Evolutionary conservation across 2,797 vertebrate species (phyloP).

Genomic region (Lophotriccus pileatus): DNA sequence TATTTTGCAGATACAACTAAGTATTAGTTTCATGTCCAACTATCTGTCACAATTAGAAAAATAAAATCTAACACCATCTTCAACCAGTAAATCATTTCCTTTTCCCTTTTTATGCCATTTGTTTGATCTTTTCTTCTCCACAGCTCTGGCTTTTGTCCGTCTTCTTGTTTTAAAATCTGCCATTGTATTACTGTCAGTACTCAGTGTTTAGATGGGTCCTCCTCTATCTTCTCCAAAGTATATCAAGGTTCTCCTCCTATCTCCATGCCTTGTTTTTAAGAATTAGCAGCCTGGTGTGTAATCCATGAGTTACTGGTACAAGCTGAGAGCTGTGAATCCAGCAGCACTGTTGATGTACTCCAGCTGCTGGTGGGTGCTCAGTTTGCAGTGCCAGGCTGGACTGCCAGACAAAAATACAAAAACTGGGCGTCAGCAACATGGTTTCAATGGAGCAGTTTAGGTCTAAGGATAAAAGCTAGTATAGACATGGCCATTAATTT

Average conservation of each 20-base stretch:
- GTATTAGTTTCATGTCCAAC: background rate
- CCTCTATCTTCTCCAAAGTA: background rate
- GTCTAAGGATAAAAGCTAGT: background rate
- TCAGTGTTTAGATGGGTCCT: background rate
- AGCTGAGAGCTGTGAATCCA: background rate
- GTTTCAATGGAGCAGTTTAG: background rate
- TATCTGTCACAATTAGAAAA: background rate
- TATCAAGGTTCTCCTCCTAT: background rate
- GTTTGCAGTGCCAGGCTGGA: background rate
- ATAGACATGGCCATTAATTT: background rate
- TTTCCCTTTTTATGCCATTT: background rate
- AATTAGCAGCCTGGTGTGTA: background rate
- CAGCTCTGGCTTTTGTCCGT: background rate
- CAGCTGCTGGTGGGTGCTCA: background rate
- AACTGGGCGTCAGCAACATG: background rate
- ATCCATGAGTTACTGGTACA: background rate
- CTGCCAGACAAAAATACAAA: background rate
- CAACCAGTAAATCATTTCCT: background rate
- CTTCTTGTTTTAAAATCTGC: background rate
- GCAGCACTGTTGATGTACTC: background rate
- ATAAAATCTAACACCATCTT: background rate
- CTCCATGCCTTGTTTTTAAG: background rate
- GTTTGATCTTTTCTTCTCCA: background rate
- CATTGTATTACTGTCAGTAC: background rate
- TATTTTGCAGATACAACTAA: background rate